A percentile compares a stretch with the other conserved stretches of the same genome.
Conservation (phyloP, 2,888 invertebrate genomes). For the Thera obeliscata region DNA sequence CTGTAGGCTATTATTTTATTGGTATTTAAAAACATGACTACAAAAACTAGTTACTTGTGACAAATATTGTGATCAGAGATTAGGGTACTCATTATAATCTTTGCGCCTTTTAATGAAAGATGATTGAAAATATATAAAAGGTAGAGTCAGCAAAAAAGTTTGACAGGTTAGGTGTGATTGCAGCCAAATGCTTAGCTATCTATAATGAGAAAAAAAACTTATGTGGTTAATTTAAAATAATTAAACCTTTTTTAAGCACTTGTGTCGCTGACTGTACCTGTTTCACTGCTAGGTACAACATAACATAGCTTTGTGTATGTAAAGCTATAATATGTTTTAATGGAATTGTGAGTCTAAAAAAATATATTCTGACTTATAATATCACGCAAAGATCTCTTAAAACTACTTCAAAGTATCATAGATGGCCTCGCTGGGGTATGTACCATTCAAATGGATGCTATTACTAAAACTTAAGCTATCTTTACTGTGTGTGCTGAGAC, state of each 20-base stretch:
- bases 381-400: slow-evolving; percentile 28
- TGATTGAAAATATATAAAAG: background rate
- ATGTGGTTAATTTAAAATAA: too few relatives aligned
- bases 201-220: too few relatives aligned
- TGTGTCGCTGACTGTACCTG: too few relatives aligned
- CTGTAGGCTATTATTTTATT: slow-evolving; percentile 53
- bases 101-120: slow-evolving; percentile 10
- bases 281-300: too few relatives aligned
- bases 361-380: background rate
- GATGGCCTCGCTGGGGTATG: slow-evolving; percentile 83
- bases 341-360: too few relatives aligned
- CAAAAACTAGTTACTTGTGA: slow-evolving; percentile 49
- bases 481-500: slow-evolving; percentile 63
- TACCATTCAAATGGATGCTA: slow-evolving; percentile 83
- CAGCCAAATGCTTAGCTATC: too few relatives aligned
- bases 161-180: too few relatives aligned
- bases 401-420: slow-evolving; percentile 81
- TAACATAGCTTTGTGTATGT: too few relatives aligned
- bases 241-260: too few relatives aligned
- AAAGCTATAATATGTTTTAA: too few relatives aligned
- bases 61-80: slow-evolving; percentile 17
- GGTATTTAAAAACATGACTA: slow-evolving; percentile 57
- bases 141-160: too few relatives aligned
- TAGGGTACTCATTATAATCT: slow-evolving; percentile 1
- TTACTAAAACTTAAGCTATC: slow-evolving; percentile 81